These are phyloP conservation scores for Microtus montanus DNA, from an alignment of 2,113 vertebrate genomes.

Conservation along the genomic window DNA sequence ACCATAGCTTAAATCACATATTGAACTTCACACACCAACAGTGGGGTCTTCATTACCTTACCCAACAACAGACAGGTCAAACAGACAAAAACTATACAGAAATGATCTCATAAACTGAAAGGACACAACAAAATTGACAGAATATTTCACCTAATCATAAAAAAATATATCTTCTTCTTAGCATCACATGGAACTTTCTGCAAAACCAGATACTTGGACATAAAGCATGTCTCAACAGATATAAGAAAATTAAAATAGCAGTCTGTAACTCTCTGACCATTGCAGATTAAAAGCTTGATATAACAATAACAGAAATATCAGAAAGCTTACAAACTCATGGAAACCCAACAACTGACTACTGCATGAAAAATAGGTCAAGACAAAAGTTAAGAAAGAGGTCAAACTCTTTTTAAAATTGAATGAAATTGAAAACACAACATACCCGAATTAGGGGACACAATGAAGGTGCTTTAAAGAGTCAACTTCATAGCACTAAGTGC, in stretches of 20 bases:
- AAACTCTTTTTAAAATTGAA: neutral
- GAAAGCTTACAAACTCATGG: neutral
- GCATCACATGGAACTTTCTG: neutral
- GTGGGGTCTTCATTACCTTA: neutral
- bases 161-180: neutral
- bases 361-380: neutral
- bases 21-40: neutral
- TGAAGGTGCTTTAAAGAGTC: neutral
- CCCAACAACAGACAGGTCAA: neutral
- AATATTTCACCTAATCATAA: neutral
- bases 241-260: neutral
- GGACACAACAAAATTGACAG: neutral
- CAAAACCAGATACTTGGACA: neutral
- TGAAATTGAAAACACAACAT: neutral
- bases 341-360: neutral
- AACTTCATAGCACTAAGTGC: neutral
- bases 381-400: neutral
- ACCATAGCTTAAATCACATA: neutral
- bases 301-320: neutral
- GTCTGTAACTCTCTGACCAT: neutral
- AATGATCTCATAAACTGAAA: neutral
- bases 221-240: neutral
- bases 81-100: neutral
- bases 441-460: neutral
- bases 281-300: neutral